Percentiles rank a stretch among this genome's conserved stretches.
Evolutionary conservation across 2,113 vertebrate genomes (phyloP).

Genomic region (Lophochroa leadbeateri): DNA sequence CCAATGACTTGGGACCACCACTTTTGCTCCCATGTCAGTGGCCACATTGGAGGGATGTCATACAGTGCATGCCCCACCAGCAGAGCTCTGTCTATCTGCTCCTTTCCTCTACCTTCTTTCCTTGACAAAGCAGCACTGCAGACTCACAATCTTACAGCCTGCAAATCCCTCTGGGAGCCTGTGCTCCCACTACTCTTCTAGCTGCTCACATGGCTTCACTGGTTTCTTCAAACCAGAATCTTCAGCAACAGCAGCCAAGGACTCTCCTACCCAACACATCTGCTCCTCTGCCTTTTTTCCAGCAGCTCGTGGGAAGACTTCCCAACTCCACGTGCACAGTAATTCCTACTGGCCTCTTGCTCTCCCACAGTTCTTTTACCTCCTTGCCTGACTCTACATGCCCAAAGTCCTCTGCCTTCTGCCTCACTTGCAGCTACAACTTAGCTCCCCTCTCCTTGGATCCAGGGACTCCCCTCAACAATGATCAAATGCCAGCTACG

Average conservation of each 20-base stretch:
- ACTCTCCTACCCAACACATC: neutral
- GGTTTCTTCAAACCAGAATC: neutral
- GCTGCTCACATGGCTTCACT: neutral
- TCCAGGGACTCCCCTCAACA: neutral
- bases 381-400: neutral
- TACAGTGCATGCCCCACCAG: neutral
- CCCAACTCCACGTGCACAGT: neutral
- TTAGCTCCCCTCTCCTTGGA: neutral
- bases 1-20: fast-evolving
- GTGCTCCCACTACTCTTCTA: neutral
- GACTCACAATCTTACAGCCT: neutral
- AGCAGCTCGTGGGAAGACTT: neutral
- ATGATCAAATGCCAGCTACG: neutral
- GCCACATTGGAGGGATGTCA: neutral
- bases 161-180: neutral
- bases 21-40: neutral
- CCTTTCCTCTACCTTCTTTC: neutral
- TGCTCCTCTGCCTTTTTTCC: neutral
- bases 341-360: neutral
- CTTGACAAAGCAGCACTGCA: neutral
- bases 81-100: neutral
- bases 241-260: neutral
- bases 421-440: neutral
- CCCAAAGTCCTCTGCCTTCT: neutral
- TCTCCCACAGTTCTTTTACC: neutral